Conservation (phyloP, 1,140 invertebrate genomes). For the Microplitis mediator region DNA sequence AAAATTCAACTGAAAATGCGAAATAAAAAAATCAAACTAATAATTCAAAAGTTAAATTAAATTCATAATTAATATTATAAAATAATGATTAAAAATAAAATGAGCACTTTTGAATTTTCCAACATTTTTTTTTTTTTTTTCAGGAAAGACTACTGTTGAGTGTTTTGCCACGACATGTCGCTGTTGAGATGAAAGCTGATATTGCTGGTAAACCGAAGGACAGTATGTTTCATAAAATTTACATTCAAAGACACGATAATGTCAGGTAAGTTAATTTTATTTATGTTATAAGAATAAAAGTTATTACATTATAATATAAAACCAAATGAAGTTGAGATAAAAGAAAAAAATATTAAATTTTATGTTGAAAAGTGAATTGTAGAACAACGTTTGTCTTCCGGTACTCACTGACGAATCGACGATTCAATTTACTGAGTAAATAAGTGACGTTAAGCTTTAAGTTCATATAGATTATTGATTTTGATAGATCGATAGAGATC, state of each 20-base stretch:
- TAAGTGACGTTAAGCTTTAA: background rate
- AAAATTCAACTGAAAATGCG: too few relatives aligned
- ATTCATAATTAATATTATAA: too few relatives aligned
- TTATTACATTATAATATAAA: too few relatives aligned
- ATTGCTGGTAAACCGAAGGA: constrained; percentile 90
- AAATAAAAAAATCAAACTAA: too few relatives aligned
- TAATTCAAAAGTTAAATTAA: too few relatives aligned
- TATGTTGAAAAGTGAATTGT: background rate
- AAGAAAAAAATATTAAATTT: background rate
- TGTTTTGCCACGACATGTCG: constrained; percentile 92
- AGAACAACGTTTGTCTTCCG: constrained; percentile 7
- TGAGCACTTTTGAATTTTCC: too few relatives aligned
- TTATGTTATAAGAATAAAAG: too few relatives aligned
- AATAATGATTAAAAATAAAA: too few relatives aligned
- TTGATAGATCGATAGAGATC: background rate
- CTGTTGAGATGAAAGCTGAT: constrained; percentile 97
- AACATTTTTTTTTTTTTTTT: constrained; percentile 21
- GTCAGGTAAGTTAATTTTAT: constrained; percentile 74
- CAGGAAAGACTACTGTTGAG: constrained; percentile 91
- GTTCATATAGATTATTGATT: background rate
- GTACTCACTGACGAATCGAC: background rate
- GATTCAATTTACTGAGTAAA: constrained; percentile 14
- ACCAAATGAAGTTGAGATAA: background rate
- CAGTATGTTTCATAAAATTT: constrained; percentile 96
- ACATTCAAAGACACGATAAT: constrained; percentile 94